Conservation (phyloP, 37 sponge, comb jelly and placozoan species). For the Ephydatia muelleri region DNA sequence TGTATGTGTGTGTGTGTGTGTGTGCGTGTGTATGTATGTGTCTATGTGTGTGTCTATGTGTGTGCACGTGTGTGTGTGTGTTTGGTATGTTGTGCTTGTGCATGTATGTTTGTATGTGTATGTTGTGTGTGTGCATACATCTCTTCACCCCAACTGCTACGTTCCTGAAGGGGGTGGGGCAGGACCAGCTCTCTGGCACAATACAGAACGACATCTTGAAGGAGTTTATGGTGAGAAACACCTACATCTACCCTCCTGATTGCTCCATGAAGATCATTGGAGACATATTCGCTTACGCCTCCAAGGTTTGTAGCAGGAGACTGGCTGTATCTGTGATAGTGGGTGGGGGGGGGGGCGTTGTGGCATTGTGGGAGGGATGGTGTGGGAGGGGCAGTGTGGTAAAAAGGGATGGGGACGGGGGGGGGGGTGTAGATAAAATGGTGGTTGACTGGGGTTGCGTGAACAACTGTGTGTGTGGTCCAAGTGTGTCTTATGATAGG, state of each 20-base stretch:
- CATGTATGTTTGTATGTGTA: neutral
- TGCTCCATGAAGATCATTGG: slow-evolving; percentile 95
- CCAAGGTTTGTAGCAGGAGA: slow-evolving; percentile 45
- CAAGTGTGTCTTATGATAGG: too few species aligned
- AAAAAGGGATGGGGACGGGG: too few species aligned
- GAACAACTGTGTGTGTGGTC: too few species aligned
- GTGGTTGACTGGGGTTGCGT: neutral
- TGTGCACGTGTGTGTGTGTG: neutral
- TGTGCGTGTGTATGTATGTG: neutral
- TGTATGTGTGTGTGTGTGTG: neutral
- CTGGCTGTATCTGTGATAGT: too few species aligned
- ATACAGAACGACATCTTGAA: slow-evolving; percentile 99
- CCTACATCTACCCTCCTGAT: slow-evolving; percentile 98
- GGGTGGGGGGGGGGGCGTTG: too few species aligned
- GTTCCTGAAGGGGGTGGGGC: slow-evolving; percentile 53
- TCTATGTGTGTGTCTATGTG: neutral
- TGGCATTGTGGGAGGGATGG: too few species aligned
- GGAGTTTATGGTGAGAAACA: slow-evolving; percentile 99
- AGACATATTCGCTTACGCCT: slow-evolving; percentile 91
- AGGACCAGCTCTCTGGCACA: slow-evolving; percentile 85
- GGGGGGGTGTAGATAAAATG: too few species aligned
- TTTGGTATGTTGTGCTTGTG: neutral
- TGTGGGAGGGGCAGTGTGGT: too few species aligned
- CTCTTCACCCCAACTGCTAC: neutral
- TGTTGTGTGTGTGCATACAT: too few species aligned